Conservation (phyloP, 2,113 vertebrate species). For the Hyperopisus bebe region DNA sequence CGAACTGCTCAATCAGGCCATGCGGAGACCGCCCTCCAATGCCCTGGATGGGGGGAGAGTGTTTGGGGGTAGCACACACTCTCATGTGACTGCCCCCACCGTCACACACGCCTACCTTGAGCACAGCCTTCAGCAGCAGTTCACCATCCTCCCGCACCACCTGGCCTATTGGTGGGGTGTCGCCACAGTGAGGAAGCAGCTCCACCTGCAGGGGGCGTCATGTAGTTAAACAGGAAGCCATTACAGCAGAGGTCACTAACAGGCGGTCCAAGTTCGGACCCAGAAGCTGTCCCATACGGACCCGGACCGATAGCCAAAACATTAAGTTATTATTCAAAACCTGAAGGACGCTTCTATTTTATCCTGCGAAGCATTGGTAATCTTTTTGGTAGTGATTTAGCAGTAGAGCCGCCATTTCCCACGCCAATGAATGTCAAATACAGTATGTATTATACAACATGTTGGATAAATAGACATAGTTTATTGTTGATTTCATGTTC, state of each 20-base stretch:
- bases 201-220: constrained; percentile 66
- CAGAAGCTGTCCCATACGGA: too few relatives aligned
- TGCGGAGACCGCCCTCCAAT: constrained; percentile 77
- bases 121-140: constrained; percentile 76
- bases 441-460: too few relatives aligned
- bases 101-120: constrained; percentile 68
- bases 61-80: not conserved
- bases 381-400: too few relatives aligned
- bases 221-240: not conserved
- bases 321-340: too few relatives aligned
- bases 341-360: too few relatives aligned
- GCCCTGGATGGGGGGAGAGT: constrained; percentile 55
- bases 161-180: constrained; percentile 70
- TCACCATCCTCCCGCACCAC: constrained; percentile 82
- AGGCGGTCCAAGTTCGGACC: too few relatives aligned
- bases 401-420: too few relatives aligned
- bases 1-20: constrained; percentile 81
- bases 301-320: too few relatives aligned
- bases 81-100: not conserved
- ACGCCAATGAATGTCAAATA: too few relatives aligned
- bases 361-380: too few relatives aligned
- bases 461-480: too few relatives aligned
- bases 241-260: not conserved
- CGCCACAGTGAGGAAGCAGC: constrained; percentile 78
- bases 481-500: too few relatives aligned